Base-by-base conservation (phyloP, 2,113 vertebrate species). In the Platycercus adscitus region DNA sequence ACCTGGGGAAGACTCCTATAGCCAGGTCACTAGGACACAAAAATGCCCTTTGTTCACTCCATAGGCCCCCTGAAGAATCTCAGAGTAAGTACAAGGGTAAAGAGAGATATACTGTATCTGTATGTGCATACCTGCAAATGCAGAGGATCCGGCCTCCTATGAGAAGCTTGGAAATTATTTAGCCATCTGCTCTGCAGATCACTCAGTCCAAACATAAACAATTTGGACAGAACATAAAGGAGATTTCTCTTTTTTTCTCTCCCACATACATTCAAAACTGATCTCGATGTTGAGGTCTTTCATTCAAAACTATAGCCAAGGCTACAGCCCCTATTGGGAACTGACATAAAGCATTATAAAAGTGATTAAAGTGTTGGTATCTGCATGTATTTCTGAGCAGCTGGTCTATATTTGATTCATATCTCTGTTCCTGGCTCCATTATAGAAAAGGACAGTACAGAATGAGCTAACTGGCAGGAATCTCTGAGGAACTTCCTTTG, bases 321-420 rank as follows among this genome's bases (percentile, higher is more conserved):
- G 52, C 66, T 92, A 63, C 25, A 91, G 76, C 89, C 41, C 52
- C 79, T 85, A 41, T 39, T 88, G 86, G 80, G 55, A 97, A 93
- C 43, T 78, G 55, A 61, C 77, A 93, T 60, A 82, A 89, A 94
- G 6, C 64, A 80, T 91, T 88, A 84, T 69, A 78, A 75, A 91
- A 94, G 81, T 66, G 78, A 91, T 93, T 89, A 75, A 82, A 85
- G 15, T 72, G 49, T 78, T 94, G 52, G 49, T 95, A 85, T 92
- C 69, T 95, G 65, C 83, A 89, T 76, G 49, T 63, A 66, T 47
- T 70, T 94, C 77, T 84, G 83, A 91, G 89, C 84, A 89, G 87
- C 89, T 91, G 89, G 84, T 87, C 87, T 94, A 53, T 89, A 91
- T 90, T 91, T 93, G 93, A 91, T 83, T 49, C 55, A 66, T 65